phyloP scores from a whole-genome alignment of 2,888 invertebrate genomes.

The Suillia variegata region DNA sequence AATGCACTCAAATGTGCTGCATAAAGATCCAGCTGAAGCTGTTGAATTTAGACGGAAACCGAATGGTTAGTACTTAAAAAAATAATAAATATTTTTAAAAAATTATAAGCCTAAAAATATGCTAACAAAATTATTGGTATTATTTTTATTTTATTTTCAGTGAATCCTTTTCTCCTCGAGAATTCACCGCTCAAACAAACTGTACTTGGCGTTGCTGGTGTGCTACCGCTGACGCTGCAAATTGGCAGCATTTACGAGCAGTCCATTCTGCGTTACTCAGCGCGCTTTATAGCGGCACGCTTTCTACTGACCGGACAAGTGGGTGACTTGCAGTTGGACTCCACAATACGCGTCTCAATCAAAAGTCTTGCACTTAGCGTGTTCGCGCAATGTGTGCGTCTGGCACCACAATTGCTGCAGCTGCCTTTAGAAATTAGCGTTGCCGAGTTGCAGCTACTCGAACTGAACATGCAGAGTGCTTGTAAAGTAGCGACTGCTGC shows the following conservation, averaged over 20 bases:
- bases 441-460: constrained; percentile 39
- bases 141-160: constrained; percentile 29
- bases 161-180: constrained; percentile 49
- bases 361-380: constrained; percentile 86
- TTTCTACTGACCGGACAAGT: constrained; percentile 57
- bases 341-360: constrained; percentile 82
- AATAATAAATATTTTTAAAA: constrained; percentile 8
- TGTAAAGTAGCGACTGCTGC: constrained; percentile 16
- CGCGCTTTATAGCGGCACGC: constrained; percentile 54
- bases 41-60: constrained; percentile 24
- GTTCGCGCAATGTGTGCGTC: constrained; percentile 73
- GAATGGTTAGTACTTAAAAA: constrained; percentile 41
- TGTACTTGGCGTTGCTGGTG: constrained; percentile 28
- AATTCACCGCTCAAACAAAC: constrained; percentile 42
- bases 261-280: constrained; percentile 55
- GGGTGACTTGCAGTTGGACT: constrained; percentile 73
- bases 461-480: constrained; percentile 10
- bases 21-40: background rate
- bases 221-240: constrained; percentile 41
- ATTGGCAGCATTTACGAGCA: constrained; percentile 59
- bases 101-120: constrained; percentile 37
- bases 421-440: constrained; percentile 68
- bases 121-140: constrained; percentile 3
- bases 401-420: constrained; percentile 77
- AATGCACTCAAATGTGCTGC: constrained; percentile 23